These are phyloP conservation scores for Limnephilus auricula DNA, from an alignment of 2,888 invertebrate genomes.

Conservation along the genomic window DNA sequence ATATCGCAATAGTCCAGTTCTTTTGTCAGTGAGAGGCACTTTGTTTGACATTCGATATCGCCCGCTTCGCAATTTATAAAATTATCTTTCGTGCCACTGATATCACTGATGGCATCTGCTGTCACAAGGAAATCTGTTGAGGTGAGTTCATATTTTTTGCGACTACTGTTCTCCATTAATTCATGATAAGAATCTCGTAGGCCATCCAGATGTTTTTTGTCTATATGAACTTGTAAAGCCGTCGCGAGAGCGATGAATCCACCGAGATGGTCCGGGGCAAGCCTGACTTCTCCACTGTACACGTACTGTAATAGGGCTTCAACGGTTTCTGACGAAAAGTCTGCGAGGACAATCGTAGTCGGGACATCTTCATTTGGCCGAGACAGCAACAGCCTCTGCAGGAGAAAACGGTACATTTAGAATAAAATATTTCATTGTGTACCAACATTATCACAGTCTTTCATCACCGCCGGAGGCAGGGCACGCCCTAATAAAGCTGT, in stretches of 20 bases:
- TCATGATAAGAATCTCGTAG: slow-evolving; percentile 21
- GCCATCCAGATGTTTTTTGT: slow-evolving; percentile 66
- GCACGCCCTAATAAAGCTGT: not conserved
- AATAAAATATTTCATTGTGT: not conserved
- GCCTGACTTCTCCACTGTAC: slow-evolving; percentile 81
- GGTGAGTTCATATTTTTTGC: slow-evolving; percentile 36
- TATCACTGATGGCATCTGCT: slow-evolving; percentile 6
- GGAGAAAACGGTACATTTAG: slow-evolving; percentile 36
- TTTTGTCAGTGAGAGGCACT: not conserved
- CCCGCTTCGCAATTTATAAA: not conserved
- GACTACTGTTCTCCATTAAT: not conserved
- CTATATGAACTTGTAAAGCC: slow-evolving; percentile 73
- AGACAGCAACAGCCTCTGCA: slow-evolving; percentile 72
- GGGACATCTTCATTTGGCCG: slow-evolving; percentile 74
- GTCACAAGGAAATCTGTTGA: slow-evolving; percentile 33
- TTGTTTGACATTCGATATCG: not conserved
- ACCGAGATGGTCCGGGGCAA: slow-evolving; percentile 78
- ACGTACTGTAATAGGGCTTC: slow-evolving; percentile 82
- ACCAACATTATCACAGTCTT: not conserved
- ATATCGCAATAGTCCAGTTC: slow-evolving; percentile 10
- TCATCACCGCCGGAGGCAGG: not conserved
- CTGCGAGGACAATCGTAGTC: slow-evolving; percentile 82
- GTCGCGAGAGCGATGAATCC: slow-evolving; percentile 80
- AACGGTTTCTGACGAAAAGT: slow-evolving; percentile 80
- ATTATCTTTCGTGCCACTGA: not conserved